Conservation (phyloP, 1,140 invertebrate species). For the Ephestia elutella region DNA sequence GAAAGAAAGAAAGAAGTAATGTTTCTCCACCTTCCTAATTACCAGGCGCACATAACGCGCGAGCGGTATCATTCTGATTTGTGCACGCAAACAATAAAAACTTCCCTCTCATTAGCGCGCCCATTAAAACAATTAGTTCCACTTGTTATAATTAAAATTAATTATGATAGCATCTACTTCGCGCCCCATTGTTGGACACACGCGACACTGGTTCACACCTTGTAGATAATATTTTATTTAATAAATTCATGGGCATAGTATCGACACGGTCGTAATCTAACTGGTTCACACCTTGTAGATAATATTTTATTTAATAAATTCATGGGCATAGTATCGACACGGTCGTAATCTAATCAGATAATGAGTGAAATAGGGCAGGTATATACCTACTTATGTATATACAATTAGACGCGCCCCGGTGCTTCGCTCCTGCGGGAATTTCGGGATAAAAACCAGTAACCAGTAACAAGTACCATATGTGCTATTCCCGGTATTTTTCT, state of each 20-base stretch:
- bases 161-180: slow-evolving; percentile 7
- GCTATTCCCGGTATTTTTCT: no score
- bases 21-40: neutral
- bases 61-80: neutral
- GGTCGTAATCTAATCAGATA: no score
- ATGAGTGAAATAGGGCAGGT: no score
- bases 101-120: slow-evolving; percentile 2
- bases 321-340: no score
- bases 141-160: slow-evolving; percentile 10
- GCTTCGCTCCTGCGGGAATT: no score
- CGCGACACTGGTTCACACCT: neutral
- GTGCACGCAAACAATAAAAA: slow-evolving; percentile 1
- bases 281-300: neutral
- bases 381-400: no score
- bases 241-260: neutral
- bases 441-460: no score
- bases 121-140: slow-evolving; percentile 6
- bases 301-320: neutral
- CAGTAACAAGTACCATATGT: no score
- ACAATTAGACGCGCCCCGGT: no score
- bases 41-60: neutral
- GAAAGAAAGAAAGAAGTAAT: neutral
- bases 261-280: no score
- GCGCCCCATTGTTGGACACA: neutral
- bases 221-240: neutral